Percentiles rank a stretch among this genome's conserved stretches.
These are phyloP conservation scores for Dorcus hopei DNA, from an alignment of 2,888 invertebrate species.

Conservation along the genomic window DNA sequence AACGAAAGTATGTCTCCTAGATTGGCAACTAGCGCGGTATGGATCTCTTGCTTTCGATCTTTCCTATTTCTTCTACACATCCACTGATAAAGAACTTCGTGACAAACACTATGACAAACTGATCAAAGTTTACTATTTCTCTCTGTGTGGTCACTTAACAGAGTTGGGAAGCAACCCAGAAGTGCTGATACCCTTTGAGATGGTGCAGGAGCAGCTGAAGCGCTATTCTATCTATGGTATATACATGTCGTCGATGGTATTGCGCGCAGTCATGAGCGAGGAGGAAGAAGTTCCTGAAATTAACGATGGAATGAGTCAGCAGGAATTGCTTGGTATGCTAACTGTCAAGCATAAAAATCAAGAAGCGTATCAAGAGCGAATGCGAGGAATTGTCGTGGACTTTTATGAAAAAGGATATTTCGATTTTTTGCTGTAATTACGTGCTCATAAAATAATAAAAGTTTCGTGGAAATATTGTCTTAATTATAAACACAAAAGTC, in stretches of 20 bases:
- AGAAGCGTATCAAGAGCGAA: constrained; percentile 14
- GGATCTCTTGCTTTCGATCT: constrained; percentile 10
- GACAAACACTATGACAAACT: constrained; percentile 5
- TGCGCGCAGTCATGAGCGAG: constrained; percentile 30
- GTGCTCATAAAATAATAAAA: no score
- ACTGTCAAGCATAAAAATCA: constrained; percentile 17
- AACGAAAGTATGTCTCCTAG: constrained; percentile 6
- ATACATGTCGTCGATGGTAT: constrained; percentile 23
- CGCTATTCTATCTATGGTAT: constrained; percentile 31
- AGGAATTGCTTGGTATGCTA: constrained; percentile 10
- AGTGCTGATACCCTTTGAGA: constrained; percentile 31
- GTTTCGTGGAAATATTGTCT: no score
- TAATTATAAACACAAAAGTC: no score
- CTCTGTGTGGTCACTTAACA: constrained; percentile 26
- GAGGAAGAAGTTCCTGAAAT: constrained; percentile 29
- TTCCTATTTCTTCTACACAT: constrained; percentile 11
- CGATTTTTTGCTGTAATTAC: background rate
- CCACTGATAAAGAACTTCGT: constrained; percentile 1
- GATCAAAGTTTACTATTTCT: constrained; percentile 31
- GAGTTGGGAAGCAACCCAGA: constrained; percentile 31
- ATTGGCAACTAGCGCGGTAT: constrained; percentile 6
- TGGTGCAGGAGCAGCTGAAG: constrained; percentile 31
- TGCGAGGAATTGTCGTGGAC: constrained; percentile 18
- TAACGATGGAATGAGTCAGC: constrained; percentile 2
- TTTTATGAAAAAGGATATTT: constrained; percentile 1